Percentiles rank a stretch among this genome's conserved stretches.
Conservation (phyloP, 2,888 invertebrate species). For the Eristalinus aeneus region DNA sequence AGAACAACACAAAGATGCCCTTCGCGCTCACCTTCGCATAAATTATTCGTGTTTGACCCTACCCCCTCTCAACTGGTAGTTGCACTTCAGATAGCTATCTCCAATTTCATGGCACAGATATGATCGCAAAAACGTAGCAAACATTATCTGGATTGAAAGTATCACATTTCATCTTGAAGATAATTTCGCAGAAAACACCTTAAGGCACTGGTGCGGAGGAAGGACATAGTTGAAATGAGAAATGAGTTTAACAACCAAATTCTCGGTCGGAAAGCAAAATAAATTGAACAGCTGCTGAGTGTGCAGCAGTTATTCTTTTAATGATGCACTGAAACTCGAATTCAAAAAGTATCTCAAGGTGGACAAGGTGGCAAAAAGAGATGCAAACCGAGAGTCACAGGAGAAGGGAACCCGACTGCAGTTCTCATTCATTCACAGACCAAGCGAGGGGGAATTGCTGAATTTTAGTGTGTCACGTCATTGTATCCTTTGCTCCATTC, state of each 20-base stretch:
- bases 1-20: background rate
- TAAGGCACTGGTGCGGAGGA: conserved; percentile 23
- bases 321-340: conserved; percentile 49
- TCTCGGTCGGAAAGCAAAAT: conserved; percentile 38
- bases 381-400: background rate
- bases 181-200: conserved; percentile 46
- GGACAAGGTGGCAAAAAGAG: conserved; percentile 40
- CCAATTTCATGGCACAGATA: conserved; percentile 53
- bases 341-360: conserved; percentile 65
- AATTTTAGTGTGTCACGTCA: conserved; percentile 38
- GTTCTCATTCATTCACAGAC: conserved; percentile 29
- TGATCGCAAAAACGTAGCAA: conserved; percentile 7
- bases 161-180: conserved; percentile 41
- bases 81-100: conserved; percentile 52
- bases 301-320: background rate
- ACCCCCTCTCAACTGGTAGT: background rate
- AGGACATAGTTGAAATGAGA: conserved; percentile 44
- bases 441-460: conserved; percentile 2
- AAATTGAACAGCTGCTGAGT: background rate
- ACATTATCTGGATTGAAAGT: conserved; percentile 12
- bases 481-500: conserved; percentile 41
- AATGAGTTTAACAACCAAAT: conserved; percentile 62
- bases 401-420: conserved; percentile 11
- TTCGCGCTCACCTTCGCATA: background rate
- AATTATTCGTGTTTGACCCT: background rate